Evolutionary conservation across 1,140 invertebrate species (phyloP), one percentile per base, ranked within the genome.

Genomic region (Mizuhopecten yessoensis): DNA sequence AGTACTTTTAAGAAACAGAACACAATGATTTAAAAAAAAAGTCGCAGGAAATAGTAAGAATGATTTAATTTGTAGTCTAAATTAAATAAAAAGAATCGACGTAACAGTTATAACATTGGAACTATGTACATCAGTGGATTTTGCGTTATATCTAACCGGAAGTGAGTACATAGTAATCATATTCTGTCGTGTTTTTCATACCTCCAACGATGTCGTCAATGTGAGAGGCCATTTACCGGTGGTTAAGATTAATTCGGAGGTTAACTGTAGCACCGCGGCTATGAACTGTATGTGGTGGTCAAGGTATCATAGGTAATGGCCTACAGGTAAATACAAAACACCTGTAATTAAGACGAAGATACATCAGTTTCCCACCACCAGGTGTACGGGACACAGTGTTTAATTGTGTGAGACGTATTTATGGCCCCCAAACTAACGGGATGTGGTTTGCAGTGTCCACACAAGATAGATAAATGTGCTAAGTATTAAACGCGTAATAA

Each of bases 271-370:
- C 29, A 29, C 20, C 29, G 23, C 5, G 57, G 57, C 29, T 75
- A 29, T 75, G 57, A 75, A 75, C 57, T 17, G 57, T 75, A 11
- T 1, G 23, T 75, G 57, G 57, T 75, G 57, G 57, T 75, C 57
- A 75, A 29, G 5, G 1, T 75, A 29, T 75, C 57, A 75, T 5
- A 29, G 57, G 23, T 75, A 17, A 75, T 75, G n/a, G n/a, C 57
- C 57, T 29, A 75, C 57, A 75, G 57, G 57, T 75, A 75, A 29
- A 75, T 75, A 75, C 57, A 75, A 75, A 75, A 75, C 57, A 75
- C 57, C 57, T 75, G 57, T 75, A 75, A 75, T 75, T 75, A 75
- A 29, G 20, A 13, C 1, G 11, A 7, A 75, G 57, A 75, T 75
- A 29, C 57, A 29, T 75, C 57, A 75, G 57, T n/a, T 75, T 75